These are phyloP conservation scores for Bubalus kerabau DNA, from an alignment of 2,113 vertebrate species.

Conservation along the genomic window DNA sequence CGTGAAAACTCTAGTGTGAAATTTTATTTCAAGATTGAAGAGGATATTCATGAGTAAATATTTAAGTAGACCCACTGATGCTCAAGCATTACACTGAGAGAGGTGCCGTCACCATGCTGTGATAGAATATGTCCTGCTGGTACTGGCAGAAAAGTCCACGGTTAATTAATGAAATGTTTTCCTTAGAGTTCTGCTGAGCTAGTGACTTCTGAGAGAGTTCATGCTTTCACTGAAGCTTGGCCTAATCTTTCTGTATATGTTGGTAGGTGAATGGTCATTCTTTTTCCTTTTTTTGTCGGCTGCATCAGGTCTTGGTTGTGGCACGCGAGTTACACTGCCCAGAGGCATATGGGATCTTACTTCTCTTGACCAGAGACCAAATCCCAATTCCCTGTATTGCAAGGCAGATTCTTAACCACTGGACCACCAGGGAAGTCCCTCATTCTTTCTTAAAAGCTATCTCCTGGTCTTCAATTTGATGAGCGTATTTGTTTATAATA, in stretches of 20 bases:
- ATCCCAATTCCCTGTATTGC: neutral
- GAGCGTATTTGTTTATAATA: neutral
- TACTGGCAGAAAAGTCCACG: neutral
- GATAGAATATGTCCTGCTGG: neutral
- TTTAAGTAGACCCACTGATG: neutral
- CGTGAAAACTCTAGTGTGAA: conserved; percentile 5
- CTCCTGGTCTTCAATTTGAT: neutral
- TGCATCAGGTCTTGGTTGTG: neutral
- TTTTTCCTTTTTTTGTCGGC: neutral
- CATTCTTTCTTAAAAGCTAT: neutral
- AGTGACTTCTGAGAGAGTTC: neutral
- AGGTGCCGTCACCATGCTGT: neutral
- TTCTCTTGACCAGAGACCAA: neutral
- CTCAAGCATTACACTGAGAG: neutral
- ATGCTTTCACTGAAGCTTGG: neutral
- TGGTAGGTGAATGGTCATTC: neutral
- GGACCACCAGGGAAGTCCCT: neutral
- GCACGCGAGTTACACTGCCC: neutral
- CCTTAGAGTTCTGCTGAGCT: neutral
- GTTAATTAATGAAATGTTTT: conserved; percentile 14
- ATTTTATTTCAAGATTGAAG: conserved; percentile 4
- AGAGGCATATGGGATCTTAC: neutral
- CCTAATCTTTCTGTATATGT: neutral
- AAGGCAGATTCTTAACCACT: neutral
- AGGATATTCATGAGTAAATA: neutral